Evolutionary conservation across 2,113 vertebrate species (phyloP).

Genomic region (Phycodurus eques): DNA sequence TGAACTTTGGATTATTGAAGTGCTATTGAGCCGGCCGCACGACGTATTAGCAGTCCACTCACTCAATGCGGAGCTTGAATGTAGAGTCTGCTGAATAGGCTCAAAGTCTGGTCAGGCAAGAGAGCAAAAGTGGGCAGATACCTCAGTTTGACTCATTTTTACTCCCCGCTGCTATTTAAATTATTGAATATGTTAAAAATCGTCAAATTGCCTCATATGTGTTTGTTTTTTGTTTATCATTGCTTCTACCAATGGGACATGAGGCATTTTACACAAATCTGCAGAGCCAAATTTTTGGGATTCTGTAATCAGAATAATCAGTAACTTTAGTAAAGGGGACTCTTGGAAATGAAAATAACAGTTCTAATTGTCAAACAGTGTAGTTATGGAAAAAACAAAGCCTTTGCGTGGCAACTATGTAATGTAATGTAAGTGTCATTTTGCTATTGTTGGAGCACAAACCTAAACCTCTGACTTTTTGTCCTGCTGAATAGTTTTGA

Average conservation of each 20-base stretch:
- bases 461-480: conserved; percentile 7
- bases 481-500: conserved; percentile 33
- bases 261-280: neutral
- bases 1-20: conserved; percentile 49
- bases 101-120: conserved; percentile 25
- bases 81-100: conserved; percentile 21
- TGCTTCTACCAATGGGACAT: neutral
- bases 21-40: conserved; percentile 28
- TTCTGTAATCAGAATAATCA: neutral
- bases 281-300: neutral
- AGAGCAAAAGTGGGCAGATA: conserved; percentile 16
- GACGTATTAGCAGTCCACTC: conserved; percentile 29
- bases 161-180: conserved; percentile 28
- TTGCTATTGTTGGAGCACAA: neutral
- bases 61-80: conserved; percentile 23
- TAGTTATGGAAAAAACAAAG: too few species aligned
- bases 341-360: neutral
- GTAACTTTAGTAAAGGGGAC: neutral
- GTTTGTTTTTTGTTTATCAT: neutral
- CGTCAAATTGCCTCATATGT: neutral
- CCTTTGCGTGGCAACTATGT: neutral
- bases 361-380: neutral
- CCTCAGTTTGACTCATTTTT: conserved; percentile 1
- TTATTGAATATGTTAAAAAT: conserved; percentile 16
- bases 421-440: neutral